phyloP scores from a whole-genome alignment of 2,797 vertebrate genomes.

The Myotis planiceps region DNA sequence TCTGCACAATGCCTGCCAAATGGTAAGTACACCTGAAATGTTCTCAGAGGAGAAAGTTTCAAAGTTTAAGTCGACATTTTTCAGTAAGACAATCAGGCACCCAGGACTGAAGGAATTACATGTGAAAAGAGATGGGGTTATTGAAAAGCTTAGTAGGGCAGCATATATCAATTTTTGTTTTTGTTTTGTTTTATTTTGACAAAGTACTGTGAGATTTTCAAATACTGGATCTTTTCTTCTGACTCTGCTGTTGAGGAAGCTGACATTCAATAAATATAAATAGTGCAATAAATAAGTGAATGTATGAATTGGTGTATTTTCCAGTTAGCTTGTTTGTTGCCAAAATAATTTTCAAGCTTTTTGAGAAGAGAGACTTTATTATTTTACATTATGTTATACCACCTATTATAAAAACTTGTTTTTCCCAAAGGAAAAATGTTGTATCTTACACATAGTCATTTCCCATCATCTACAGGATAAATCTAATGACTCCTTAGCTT shows the following conservation, averaged over 20 bases:
- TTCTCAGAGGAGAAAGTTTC: not conserved
- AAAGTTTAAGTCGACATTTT: not conserved
- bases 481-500: not conserved
- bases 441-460: not conserved
- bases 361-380: not conserved
- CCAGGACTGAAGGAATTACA: not conserved
- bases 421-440: not conserved
- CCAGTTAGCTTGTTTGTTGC: not conserved
- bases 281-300: not conserved
- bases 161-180: not conserved
- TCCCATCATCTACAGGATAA: not conserved
- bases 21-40: not conserved
- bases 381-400: not conserved
- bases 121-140: not conserved
- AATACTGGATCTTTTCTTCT: not conserved
- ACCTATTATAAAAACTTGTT: slow-evolving; percentile 7
- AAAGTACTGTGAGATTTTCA: not conserved
- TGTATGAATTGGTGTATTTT: not conserved
- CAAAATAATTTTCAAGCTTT: not conserved
- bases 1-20: not conserved
- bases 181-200: not conserved
- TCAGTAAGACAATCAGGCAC: not conserved
- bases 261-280: not conserved
- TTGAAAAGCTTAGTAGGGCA: not conserved
- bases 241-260: not conserved